Conservation (phyloP, 2,888 invertebrate species). For the Amblyteles armatorius region DNA sequence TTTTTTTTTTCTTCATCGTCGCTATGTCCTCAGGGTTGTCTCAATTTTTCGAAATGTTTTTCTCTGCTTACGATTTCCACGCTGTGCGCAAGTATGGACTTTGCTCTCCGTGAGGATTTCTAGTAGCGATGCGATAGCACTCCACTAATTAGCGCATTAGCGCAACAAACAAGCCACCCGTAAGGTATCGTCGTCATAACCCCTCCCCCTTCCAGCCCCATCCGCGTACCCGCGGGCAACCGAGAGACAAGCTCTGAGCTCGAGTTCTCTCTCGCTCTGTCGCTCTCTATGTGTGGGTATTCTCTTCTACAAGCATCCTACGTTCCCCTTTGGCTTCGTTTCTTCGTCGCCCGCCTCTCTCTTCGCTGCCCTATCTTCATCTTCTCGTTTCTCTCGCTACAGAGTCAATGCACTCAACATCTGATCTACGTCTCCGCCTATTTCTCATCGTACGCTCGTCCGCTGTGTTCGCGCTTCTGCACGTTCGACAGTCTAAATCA, state of each 20-base stretch:
- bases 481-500: neutral
- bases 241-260: conserved; percentile 20
- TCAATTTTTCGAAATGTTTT: conserved; percentile 10
- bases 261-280: conserved; percentile 15
- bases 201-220: neutral
- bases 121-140: conserved; percentile 81
- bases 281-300: neutral
- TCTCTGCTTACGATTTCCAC: conserved; percentile 32
- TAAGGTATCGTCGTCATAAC: conserved; percentile 28
- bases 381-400: conserved; percentile 40
- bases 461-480: neutral
- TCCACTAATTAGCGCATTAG: conserved; percentile 83
- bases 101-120: conserved; percentile 59
- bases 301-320: neutral
- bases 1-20: neutral
- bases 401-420: conserved; percentile 37
- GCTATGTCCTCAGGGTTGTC: neutral
- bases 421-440: conserved; percentile 55
- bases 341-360: neutral
- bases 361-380: neutral
- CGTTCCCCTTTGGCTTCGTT: neutral
- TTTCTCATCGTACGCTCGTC: neutral
- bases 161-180: conserved; percentile 82
- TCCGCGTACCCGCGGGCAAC: conserved; percentile 4
- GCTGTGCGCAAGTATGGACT: conserved; percentile 19